Evolutionary conservation across 2,797 vertebrate genomes (phyloP).

Genomic region (Cirrhinus mrigala): DNA sequence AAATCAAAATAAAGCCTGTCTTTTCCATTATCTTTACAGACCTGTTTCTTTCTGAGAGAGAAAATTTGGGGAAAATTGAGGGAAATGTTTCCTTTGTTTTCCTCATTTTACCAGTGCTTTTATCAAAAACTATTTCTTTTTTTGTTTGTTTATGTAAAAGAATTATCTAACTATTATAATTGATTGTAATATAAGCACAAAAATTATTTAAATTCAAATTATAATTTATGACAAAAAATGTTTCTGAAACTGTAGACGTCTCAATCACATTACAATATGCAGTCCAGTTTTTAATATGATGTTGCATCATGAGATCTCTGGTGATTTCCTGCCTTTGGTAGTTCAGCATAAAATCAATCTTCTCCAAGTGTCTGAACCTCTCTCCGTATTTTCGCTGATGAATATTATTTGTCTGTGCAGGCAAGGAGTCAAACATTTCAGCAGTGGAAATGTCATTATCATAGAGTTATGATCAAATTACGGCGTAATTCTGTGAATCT

Average conservation of each 20-base stretch:
- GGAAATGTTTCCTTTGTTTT: background rate
- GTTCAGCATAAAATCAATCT: background rate
- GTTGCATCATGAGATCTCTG: background rate
- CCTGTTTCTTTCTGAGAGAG: background rate
- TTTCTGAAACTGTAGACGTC: background rate
- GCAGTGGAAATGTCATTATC: slow-evolving; percentile 51
- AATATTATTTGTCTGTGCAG: slow-evolving; percentile 17
- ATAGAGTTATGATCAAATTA: slow-evolving; percentile 41
- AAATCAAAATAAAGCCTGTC: background rate
- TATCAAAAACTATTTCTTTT: background rate
- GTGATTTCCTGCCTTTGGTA: background rate
- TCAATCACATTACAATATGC: background rate
- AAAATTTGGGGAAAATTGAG: too few species aligned
- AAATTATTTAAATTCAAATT: background rate
- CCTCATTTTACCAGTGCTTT: background rate
- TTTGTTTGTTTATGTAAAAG: background rate
- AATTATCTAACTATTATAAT: too few species aligned
- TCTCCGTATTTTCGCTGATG: background rate
- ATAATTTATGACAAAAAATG: background rate
- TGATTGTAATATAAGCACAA: background rate
- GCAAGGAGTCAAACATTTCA: background rate
- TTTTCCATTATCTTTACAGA: background rate
- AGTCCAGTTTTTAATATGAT: background rate
- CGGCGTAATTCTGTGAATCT: slow-evolving; percentile 40
- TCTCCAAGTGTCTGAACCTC: background rate